Percentiles rank a stretch among this genome's conserved stretches.
phyloP scores from a whole-genome alignment of 2,113 vertebrate genomes.

The Hyla sarda region DNA sequence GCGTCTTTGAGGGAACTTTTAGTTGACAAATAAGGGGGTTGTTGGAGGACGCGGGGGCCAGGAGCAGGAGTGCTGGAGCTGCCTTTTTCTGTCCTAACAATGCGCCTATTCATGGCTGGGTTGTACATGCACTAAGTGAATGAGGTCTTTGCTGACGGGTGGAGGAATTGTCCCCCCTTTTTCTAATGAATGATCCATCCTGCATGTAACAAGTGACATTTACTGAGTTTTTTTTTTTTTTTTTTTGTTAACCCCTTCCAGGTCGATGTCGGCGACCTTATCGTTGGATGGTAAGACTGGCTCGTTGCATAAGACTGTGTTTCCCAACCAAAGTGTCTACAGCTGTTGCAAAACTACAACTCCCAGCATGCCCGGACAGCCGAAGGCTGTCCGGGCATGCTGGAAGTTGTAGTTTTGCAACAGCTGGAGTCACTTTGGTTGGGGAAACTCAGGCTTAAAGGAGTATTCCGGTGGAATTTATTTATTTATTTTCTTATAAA shows the following conservation, averaged over 20 bases:
- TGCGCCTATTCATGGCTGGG: conserved; percentile 50
- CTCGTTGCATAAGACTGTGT: neutral
- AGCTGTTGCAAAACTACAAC: too few relatives aligned
- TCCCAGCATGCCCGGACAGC: too few relatives aligned
- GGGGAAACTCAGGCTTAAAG: too few relatives aligned
- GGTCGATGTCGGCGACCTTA: neutral
- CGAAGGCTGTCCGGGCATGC: too few relatives aligned
- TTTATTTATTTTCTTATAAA: too few relatives aligned
- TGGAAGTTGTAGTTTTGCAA: too few relatives aligned
- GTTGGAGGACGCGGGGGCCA: conserved; percentile 40
- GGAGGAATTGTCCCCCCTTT: conserved; percentile 25
- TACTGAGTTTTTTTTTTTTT: neutral
- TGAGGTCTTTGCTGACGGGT: conserved; percentile 29
- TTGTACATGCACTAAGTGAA: conserved; percentile 48
- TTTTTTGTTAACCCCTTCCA: conserved; percentile 32
- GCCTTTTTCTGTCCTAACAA: conserved; percentile 46
- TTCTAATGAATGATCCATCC: conserved; percentile 48
- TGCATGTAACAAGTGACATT: conserved; percentile 48
- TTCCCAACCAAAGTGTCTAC: too few relatives aligned
- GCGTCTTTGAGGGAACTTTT: conserved; percentile 42
- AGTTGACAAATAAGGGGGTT: conserved; percentile 47
- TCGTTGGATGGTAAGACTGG: too few relatives aligned
- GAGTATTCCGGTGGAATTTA: too few relatives aligned
- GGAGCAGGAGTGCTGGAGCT: conserved; percentile 37
- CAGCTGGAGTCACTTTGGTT: too few relatives aligned